Percentiles rank a stretch among this genome's conserved stretches.
Evolutionary conservation across 2,888 invertebrate genomes (phyloP).

Genomic region (Archips xylosteana): DNA sequence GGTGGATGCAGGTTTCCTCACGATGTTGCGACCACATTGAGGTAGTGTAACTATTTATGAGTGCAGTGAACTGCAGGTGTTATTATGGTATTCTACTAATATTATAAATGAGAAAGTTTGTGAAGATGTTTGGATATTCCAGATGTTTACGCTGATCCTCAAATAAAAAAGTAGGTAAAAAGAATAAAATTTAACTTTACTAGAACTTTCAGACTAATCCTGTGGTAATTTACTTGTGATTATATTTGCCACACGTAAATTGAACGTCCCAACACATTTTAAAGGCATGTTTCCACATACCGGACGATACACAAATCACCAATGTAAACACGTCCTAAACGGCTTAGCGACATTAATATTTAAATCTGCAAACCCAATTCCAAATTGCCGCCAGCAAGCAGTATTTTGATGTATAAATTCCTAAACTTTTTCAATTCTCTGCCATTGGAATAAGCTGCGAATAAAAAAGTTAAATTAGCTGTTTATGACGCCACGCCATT

Average conservation of each 20-base stretch:
- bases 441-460: background rate
- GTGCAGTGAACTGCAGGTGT: too few relatives aligned
- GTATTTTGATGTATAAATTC: slow-evolving; percentile 2
- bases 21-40: too few relatives aligned
- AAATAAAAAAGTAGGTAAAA: too few relatives aligned
- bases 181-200: too few relatives aligned
- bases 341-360: slow-evolving; percentile 8
- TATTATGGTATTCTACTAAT: too few relatives aligned
- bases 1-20: too few relatives aligned
- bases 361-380: slow-evolving; percentile 7
- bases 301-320: background rate
- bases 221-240: too few relatives aligned
- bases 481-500: slow-evolving; percentile 30
- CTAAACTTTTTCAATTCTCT: slow-evolving; percentile 5
- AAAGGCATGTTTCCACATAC: background rate
- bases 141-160: too few relatives aligned
- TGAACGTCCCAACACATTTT: background rate
- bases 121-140: too few relatives aligned
- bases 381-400: slow-evolving; percentile 6
- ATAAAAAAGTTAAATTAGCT: slow-evolving; percentile 37
- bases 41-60: too few relatives aligned
- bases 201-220: too few relatives aligned
- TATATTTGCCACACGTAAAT: background rate
- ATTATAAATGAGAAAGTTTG: too few relatives aligned
- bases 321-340: background rate